Percentiles rank a stretch among this genome's conserved stretches.
These are phyloP conservation scores for Athalia rosae DNA, from an alignment of 2,888 invertebrate species.

Conservation along the genomic window DNA sequence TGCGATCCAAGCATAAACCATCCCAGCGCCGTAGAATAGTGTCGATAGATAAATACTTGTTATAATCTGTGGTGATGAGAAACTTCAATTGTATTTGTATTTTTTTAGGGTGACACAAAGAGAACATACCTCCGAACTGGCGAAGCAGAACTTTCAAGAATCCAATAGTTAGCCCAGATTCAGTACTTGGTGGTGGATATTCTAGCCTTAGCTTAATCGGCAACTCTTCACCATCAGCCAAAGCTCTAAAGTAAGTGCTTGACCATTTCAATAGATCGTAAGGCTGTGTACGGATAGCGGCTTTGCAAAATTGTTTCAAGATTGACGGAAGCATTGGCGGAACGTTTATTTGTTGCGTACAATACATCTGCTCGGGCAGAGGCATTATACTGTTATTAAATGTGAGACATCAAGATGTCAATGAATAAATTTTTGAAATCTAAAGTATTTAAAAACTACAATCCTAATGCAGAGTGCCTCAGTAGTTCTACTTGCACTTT, in stretches of 20 bases:
- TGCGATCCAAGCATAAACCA: constrained; percentile 79
- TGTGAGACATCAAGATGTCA: not conserved
- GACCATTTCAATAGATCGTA: constrained; percentile 91
- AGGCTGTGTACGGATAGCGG: constrained; percentile 93
- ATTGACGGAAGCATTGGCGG: constrained; percentile 89
- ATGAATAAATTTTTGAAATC: no score
- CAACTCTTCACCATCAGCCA: constrained; percentile 85
- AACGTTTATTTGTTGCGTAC: constrained; percentile 87
- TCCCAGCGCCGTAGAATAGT: constrained; percentile 77
- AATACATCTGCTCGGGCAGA: constrained; percentile 83
- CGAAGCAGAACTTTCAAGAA: constrained; percentile 85
- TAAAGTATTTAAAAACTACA: no score
- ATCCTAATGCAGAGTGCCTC: no score
- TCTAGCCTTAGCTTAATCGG: constrained; percentile 88
- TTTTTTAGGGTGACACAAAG: not conserved
- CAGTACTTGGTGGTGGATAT: constrained; percentile 81
- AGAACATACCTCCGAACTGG: constrained; percentile 78
- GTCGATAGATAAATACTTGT: constrained; percentile 65
- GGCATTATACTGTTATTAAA: constrained; percentile 55
- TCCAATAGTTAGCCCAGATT: constrained; percentile 86
- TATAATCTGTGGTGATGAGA: constrained; percentile 61
- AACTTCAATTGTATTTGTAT: constrained; percentile 12
- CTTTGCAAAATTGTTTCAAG: constrained; percentile 91
- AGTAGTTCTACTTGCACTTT: not conserved
- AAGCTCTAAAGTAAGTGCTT: constrained; percentile 85